phyloP scores from a whole-genome alignment of 2,113 vertebrate genomes.

The Tamias sibiricus region DNA sequence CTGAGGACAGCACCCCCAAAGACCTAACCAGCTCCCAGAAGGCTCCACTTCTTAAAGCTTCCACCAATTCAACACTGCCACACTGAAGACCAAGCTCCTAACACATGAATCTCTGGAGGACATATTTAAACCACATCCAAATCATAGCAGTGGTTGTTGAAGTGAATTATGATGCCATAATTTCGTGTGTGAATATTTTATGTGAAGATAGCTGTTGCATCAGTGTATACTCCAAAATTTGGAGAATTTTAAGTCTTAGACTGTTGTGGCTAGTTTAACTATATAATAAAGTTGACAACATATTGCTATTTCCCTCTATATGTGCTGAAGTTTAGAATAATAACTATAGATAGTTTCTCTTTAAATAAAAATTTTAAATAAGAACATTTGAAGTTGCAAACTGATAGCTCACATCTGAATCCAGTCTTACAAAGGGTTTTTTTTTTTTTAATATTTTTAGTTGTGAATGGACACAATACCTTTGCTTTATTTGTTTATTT shows the following conservation, averaged over 20 bases:
- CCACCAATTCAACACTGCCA: background rate
- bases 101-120: background rate
- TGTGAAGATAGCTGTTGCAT: background rate
- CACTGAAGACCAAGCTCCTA: no score
- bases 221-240: background rate
- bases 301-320: conserved; percentile 10
- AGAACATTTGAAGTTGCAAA: conserved; percentile 7
- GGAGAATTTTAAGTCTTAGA: conserved; percentile 13
- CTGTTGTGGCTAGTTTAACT: background rate
- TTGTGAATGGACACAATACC: no score
- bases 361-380: conserved; percentile 40
- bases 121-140: no score
- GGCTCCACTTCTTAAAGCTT: background rate
- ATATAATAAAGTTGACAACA: background rate
- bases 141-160: background rate
- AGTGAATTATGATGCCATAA: background rate
- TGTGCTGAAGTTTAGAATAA: conserved; percentile 18
- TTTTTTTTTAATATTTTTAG: no score
- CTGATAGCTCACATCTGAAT: background rate
- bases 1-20: background rate
- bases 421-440: no score
- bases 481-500: no score
- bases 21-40: background rate
- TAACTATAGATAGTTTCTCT: conserved; percentile 40
- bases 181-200: background rate